phyloP scores from a whole-genome alignment of 2,888 invertebrate genomes.

The Cotesia congregata region DNA sequence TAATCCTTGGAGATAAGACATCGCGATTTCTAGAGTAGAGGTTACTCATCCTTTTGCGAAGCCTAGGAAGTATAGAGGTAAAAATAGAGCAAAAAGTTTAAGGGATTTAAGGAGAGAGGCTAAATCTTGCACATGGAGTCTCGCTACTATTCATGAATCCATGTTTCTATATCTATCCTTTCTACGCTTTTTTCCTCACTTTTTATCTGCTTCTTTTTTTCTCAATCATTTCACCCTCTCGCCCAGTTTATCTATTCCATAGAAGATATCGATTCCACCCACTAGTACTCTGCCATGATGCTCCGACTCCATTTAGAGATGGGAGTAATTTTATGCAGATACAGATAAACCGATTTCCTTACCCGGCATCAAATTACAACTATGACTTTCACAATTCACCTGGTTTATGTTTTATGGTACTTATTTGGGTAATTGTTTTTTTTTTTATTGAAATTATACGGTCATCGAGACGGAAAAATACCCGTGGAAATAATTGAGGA shows the following conservation, averaged over 20 bases:
- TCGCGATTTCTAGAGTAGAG: conserved; percentile 61
- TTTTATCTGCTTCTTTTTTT: conserved; percentile 34
- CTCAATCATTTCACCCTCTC: conserved; percentile 13
- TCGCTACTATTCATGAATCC: conserved; percentile 1
- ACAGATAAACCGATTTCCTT: conserved; percentile 17
- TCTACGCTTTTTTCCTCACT: not conserved
- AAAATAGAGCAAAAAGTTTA: not conserved
- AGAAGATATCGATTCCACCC: conserved; percentile 29
- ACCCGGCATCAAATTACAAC: conserved; percentile 12
- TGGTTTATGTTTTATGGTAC: not conserved
- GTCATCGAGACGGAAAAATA: too few species aligned
- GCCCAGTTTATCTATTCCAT: conserved; percentile 6
- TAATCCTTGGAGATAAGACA: conserved; percentile 59
- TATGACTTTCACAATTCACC: not conserved
- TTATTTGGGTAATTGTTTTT: not conserved
- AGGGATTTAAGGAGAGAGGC: conserved; percentile 6
- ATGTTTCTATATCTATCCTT: conserved; percentile 4
- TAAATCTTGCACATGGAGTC: conserved; percentile 9
- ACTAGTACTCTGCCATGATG: conserved; percentile 14
- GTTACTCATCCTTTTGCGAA: conserved; percentile 28
- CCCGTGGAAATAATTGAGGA: too few species aligned
- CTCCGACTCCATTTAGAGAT: not conserved
- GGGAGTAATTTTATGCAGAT: conserved; percentile 19
- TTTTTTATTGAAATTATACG: too few species aligned
- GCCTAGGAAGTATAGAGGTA: not conserved